Conservation (phyloP, 2,797 vertebrate genomes). For the Mustela erminea region DNA sequence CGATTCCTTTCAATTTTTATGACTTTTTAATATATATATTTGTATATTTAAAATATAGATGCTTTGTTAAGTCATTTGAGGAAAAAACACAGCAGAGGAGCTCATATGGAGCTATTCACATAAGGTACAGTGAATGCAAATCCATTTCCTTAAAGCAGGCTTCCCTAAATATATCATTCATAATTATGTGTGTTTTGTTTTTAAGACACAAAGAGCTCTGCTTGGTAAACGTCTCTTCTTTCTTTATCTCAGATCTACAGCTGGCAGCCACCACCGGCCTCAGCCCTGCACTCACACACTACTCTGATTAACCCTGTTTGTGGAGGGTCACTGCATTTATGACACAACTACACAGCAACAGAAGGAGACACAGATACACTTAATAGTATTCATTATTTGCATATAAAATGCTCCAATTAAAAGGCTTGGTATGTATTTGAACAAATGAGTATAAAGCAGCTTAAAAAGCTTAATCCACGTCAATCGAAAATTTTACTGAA, state of each 20-base stretch:
- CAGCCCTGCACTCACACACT: not conserved
- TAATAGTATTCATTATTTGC: conserved; percentile 78
- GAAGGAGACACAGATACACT: conserved; percentile 77
- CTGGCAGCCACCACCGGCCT: conserved; percentile 47
- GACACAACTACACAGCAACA: conserved; percentile 72
- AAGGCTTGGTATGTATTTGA: conserved; percentile 63
- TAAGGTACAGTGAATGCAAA: conserved; percentile 40
- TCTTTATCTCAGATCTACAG: conserved; percentile 80
- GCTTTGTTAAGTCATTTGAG: not conserved
- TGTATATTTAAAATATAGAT: conserved; percentile 45
- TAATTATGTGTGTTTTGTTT: conserved; percentile 72
- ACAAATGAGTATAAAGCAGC: conserved; percentile 64
- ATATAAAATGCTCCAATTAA: conserved; percentile 82
- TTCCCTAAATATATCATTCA: conserved; percentile 58
- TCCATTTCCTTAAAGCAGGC: conserved; percentile 45
- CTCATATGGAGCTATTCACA: not conserved
- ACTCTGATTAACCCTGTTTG: conserved; percentile 83
- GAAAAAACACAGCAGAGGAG: conserved; percentile 3
- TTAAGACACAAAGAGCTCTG: conserved; percentile 71
- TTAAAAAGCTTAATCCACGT: conserved; percentile 68
- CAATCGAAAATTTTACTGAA: conserved; percentile 71
- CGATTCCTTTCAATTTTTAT: conserved; percentile 2
- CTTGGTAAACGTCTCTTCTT: conserved; percentile 50
- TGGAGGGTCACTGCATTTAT: conserved; percentile 80
- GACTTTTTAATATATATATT: conserved; percentile 25